Percentiles rank a stretch among this genome's conserved stretches.
These are phyloP conservation scores for Eupsilia transversa DNA, from an alignment of 2,888 invertebrate genomes.

Conservation along the genomic window DNA sequence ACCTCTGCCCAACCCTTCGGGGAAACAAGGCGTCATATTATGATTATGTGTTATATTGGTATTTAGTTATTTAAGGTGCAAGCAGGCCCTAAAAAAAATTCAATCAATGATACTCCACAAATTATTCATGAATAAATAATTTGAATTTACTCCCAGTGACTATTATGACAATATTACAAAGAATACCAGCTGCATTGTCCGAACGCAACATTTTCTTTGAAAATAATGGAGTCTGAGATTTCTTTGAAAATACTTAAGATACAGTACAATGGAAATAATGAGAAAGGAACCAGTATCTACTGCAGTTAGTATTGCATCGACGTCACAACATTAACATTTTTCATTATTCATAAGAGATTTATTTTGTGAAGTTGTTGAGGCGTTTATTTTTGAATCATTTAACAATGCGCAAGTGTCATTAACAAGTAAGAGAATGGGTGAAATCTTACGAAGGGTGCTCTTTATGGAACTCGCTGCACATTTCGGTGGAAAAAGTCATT, in stretches of 20 bases:
- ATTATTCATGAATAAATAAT: slow-evolving; percentile 24
- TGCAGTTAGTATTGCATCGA: slow-evolving; percentile 56
- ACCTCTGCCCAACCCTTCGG: background rate
- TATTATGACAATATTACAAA: slow-evolving; percentile 37
- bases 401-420: slow-evolving; percentile 20
- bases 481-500: background rate
- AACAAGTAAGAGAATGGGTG: background rate
- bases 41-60: background rate
- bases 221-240: slow-evolving; percentile 55
- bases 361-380: slow-evolving; percentile 25
- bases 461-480: background rate
- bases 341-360: slow-evolving; percentile 59
- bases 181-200: slow-evolving; percentile 44
- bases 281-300: slow-evolving; percentile 46
- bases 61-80: background rate
- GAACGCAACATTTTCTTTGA: slow-evolving; percentile 52
- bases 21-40: background rate
- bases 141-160: slow-evolving; percentile 25
- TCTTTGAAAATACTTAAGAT: slow-evolving; percentile 62
- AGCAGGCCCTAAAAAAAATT: background rate
- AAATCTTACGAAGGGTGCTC: background rate
- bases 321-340: slow-evolving; percentile 58
- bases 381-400: slow-evolving; percentile 35
- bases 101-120: background rate
- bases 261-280: slow-evolving; percentile 67